Percentiles rank a stretch among this genome's conserved stretches.
These are phyloP conservation scores for Aviceda subcristata DNA, from an alignment of 2,113 vertebrate genomes.

Conservation along the genomic window DNA sequence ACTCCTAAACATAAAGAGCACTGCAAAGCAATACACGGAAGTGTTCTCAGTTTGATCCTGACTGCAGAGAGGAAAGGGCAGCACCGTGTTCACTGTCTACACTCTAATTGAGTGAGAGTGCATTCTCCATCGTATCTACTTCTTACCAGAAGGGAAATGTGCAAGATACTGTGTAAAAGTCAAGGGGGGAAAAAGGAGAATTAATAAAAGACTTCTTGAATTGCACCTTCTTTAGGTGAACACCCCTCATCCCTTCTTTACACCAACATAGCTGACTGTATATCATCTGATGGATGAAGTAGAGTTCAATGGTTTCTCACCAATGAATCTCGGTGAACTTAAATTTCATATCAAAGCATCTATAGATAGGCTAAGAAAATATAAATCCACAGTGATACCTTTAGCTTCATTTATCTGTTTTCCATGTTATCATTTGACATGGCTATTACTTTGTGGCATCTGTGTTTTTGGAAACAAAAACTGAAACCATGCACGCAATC, in stretches of 20 bases:
- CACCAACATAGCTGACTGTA: background rate
- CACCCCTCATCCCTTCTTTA: accelerated
- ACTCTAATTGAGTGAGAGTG: background rate
- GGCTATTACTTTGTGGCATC: background rate
- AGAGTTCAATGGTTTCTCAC: background rate
- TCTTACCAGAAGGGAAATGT: constrained; percentile 27
- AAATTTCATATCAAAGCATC: background rate
- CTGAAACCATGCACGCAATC: background rate
- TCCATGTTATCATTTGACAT: accelerated
- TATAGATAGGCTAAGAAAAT: background rate
- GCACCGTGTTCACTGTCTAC: background rate
- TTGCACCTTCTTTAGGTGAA: background rate
- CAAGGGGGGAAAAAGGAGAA: background rate
- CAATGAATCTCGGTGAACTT: background rate
- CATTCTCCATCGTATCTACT: constrained; percentile 9
- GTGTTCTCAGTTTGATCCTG: constrained; percentile 36
- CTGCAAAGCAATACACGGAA: constrained; percentile 74
- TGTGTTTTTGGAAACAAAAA: background rate
- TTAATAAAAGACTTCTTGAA: background rate
- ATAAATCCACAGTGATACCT: background rate
- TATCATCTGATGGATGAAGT: background rate
- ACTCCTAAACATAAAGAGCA: constrained; percentile 57
- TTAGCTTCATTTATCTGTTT: background rate
- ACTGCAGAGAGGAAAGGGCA: constrained; percentile 66
- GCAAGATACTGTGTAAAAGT: background rate